Evolutionary conservation across 2,113 vertebrate genomes (phyloP).

Genomic region (Tragelaphus imberbis): DNA sequence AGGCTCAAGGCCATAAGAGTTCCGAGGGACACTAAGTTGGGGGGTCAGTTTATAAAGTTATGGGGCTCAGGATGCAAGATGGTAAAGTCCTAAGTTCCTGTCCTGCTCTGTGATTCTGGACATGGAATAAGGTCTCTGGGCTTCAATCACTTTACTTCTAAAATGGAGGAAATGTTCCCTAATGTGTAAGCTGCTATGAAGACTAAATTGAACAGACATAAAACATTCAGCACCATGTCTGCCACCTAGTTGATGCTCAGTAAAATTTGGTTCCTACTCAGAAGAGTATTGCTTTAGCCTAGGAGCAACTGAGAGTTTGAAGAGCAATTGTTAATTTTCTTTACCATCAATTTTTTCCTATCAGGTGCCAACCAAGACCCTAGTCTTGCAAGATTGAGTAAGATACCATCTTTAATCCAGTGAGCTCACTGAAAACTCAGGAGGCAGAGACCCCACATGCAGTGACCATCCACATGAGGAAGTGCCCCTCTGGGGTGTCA

Average conservation of each 20-base stretch:
- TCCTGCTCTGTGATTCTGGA: neutral
- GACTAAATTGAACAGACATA: neutral
- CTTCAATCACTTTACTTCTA: neutral
- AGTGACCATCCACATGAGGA: neutral
- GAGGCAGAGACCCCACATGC: neutral
- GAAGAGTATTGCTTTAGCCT: neutral
- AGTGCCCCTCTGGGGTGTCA: fast-evolving
- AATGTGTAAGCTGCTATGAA: neutral
- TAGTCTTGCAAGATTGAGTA: neutral
- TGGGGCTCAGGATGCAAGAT: too few relatives aligned
- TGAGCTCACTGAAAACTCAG: neutral
- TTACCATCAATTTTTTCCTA: neutral
- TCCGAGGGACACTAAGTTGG: neutral
- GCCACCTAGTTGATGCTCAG: neutral
- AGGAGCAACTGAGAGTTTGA: neutral
- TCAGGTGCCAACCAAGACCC: neutral
- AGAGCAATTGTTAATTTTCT: neutral
- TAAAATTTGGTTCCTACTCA: neutral
- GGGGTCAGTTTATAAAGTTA: neutral
- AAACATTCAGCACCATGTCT: neutral
- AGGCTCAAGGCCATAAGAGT: neutral
- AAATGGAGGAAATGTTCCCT: neutral
- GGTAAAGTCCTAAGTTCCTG: neutral
- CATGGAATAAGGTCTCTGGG: neutral
- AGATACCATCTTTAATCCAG: neutral